Conservation (phyloP, 2,888 invertebrate genomes). For the Adelphocoris suturalis region DNA sequence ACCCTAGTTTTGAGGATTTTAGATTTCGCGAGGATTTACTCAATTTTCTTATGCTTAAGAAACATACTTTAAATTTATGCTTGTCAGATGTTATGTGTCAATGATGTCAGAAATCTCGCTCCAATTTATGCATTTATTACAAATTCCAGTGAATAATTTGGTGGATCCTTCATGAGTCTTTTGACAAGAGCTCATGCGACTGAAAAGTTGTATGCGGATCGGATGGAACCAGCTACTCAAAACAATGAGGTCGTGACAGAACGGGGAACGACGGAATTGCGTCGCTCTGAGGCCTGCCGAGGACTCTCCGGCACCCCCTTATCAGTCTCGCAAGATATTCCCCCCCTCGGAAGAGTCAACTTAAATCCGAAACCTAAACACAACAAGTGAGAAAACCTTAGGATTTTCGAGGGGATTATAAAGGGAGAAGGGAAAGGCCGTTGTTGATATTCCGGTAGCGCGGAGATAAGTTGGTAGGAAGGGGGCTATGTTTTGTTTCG, state of each 20-base stretch:
- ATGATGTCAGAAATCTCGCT: no score
- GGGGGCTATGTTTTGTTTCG: conserved; percentile 64
- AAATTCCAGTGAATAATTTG: no score
- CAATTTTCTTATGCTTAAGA: no score
- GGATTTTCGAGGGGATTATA: conserved; percentile 42
- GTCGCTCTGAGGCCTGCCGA: background rate
- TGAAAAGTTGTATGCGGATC: background rate
- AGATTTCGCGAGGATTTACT: no score
- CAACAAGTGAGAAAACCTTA: conserved; percentile 58
- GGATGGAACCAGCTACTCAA: background rate
- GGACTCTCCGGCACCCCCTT: background rate
- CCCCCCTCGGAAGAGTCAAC: conserved; percentile 11
- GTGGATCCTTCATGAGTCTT: no score
- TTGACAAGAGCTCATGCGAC: background rate
- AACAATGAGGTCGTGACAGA: background rate
- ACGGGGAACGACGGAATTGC: background rate
- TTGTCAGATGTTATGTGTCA: no score
- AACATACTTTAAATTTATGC: no score
- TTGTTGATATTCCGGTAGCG: conserved; percentile 44
- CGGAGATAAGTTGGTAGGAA: conserved; percentile 57
- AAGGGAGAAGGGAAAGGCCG: background rate
- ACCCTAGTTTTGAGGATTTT: no score
- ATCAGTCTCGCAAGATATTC: conserved; percentile 33
- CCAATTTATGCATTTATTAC: no score
- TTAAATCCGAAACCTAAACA: conserved; percentile 50